Percentiles rank a stretch among this genome's conserved stretches.
phyloP scores from a whole-genome alignment of 2,113 vertebrate species.

The Strix aluco region DNA sequence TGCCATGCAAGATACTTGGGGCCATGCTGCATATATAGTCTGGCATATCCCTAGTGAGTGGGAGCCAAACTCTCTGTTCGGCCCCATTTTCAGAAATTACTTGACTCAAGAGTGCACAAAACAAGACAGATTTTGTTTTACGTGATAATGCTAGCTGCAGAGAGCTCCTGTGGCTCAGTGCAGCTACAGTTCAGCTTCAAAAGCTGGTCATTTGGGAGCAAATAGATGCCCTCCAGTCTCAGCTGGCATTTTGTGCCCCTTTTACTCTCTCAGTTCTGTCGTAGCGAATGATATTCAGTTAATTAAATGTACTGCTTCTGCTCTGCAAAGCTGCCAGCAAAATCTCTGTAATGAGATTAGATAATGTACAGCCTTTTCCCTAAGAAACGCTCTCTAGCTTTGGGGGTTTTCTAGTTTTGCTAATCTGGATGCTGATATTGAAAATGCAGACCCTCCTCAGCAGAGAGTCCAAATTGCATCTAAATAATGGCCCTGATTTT shows the following conservation, averaged over 20 bases:
- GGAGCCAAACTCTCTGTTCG: neutral
- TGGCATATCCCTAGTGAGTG: neutral
- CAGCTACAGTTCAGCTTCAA: neutral
- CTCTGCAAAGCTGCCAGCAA: slow-evolving; percentile 22
- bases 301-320: slow-evolving; percentile 38
- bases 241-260: slow-evolving; percentile 59
- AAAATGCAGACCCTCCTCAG: neutral
- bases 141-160: neutral
- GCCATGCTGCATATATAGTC: neutral
- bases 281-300: slow-evolving; percentile 34
- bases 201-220: slow-evolving; percentile 30
- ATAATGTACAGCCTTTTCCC: slow-evolving; percentile 4
- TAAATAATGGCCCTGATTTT: neutral
- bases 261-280: slow-evolving; percentile 58
- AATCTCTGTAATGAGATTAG: slow-evolving; percentile 56
- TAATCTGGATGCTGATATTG: slow-evolving; percentile 18
- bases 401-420: slow-evolving; percentile 36
- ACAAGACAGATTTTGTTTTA: neutral
- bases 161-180: slow-evolving; percentile 38
- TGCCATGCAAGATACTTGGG: neutral
- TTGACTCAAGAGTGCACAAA: neutral
- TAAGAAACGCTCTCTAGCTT: slow-evolving; percentile 25
- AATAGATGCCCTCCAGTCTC: slow-evolving; percentile 46
- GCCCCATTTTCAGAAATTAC: slow-evolving; percentile 10
- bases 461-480: neutral